Base-by-base conservation (phyloP, 2,113 vertebrate genomes). In the Hippolais icterina region DNA sequence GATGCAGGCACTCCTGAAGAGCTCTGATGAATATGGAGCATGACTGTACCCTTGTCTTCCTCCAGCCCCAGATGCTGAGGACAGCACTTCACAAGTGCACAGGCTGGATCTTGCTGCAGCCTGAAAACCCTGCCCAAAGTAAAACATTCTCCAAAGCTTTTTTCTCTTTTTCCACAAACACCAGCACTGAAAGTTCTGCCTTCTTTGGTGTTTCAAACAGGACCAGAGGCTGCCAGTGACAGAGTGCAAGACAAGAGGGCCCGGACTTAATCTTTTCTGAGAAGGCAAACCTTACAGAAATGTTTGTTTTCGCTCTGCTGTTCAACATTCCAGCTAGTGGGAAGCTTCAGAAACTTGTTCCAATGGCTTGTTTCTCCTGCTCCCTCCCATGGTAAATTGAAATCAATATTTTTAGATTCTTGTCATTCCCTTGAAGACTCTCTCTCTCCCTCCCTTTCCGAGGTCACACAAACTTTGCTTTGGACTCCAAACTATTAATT, bases 361-460 rank as follows among this genome's bases (percentile, higher is more conserved):
- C 80, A 90, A 56, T 87, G 65, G 33, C 76, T 95, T 94, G 93
- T 96, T 96, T 96, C 94, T 94, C n/a, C 92, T 94, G 68, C 69
- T 96, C 90, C 91, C 95, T 95, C 94, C 94, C 88, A 93, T 94
- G 72, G 81, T 60, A 96, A 96, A 96, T 15, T 92, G 86, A 96
- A 86, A 96, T 97, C 93, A 92, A 86, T 96, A 96, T 96, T 96
- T 95, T 95, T 88, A 89, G 94, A 96, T 96, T 96, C 95, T 83
- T 97, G 60, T 94, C 91, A 96, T 96, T 96, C 94, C 68, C 90
- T 90, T 89, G 78, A 89, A 94, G 85, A 66, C 60, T 53, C 39
- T 78, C 57, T 82, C 65, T 71, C 68, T 46, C 64, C 52, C 69
- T 66, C 85, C 90, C 60, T 86, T 77, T 81, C 60, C 0, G 49